Base-by-base conservation (phyloP, 2,113 vertebrate species). In the Mesoclemmys tuberculata region DNA sequence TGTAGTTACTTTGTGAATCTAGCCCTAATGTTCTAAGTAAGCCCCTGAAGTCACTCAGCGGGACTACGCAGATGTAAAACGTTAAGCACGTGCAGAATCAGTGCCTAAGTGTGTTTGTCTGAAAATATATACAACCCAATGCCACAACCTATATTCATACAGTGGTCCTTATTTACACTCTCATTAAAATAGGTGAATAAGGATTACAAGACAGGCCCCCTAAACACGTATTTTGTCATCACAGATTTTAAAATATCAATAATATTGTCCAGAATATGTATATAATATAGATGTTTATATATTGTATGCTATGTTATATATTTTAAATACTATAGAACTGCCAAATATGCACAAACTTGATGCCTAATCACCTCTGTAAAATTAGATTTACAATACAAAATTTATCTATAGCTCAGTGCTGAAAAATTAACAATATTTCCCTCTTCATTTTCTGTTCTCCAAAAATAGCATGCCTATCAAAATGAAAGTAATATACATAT, bases 361-460 rank as follows among this genome's bases (percentile, higher is more conserved):
- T 56, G 61, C 64, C 71, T 84, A 52, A 29, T 82, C 84, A 71
- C 6, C 84, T 9, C 85, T 86, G 35, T 86, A 92, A 93, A 89
- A 49, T 84, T 81, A 68, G 29, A 64, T 84, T 84, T 93, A 78
- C 88, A 88, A 46, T 58, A 92, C 88, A 94, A 91, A 96, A 91
- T 82, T 13, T 80, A 78, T 46, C 68, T 71, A 71, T 38, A 84
- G 80, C 78, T 89, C n/a, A 19, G 31, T 90, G 79, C 56, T 87
- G 81, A 85, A 82, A 94, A 85, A 93, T 5, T 5, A 3, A 87
- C 85, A 96, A 54, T 84, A 92, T 31, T 38, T 85, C 77, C 84
- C 90, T 92, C 31, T 89, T 92, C 41, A 58, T 91, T 95, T 96
- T 90, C 92, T 91, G 8, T 84, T 93, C 83, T 92, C 92, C 83